These are phyloP conservation scores for Drosophila equinoxialis DNA, from an alignment of 1,140 invertebrate species.

Conservation along the genomic window DNA sequence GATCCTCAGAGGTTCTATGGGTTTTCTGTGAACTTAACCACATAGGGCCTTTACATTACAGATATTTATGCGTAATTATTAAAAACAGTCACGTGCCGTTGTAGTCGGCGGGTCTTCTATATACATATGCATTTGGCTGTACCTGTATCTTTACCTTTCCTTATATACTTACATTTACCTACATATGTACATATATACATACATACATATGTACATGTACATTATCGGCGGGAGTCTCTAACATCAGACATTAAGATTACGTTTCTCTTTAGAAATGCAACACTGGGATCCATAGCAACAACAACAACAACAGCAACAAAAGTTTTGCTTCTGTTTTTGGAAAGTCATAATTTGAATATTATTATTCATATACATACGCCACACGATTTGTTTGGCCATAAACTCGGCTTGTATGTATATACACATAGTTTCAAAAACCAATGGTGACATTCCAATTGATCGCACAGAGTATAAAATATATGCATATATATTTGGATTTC, in stretches of 20 bases:
- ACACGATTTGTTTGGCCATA: slow-evolving; percentile 63
- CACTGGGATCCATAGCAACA: slow-evolving; percentile 1
- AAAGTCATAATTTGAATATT: slow-evolving; percentile 70
- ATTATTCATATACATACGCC: slow-evolving; percentile 70
- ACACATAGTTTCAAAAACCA: background rate
- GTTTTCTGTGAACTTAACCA: slow-evolving; percentile 21
- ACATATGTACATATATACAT: slow-evolving; percentile 9
- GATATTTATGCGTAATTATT: slow-evolving; percentile 72
- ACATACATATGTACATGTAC: background rate
- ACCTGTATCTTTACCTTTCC: slow-evolving; percentile 14
- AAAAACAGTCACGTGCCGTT: slow-evolving; percentile 72
- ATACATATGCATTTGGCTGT: slow-evolving; percentile 22
- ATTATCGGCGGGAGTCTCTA: slow-evolving; percentile 9
- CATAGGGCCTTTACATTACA: slow-evolving; percentile 60
- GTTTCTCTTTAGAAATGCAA: slow-evolving; percentile 28
- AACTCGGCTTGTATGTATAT: slow-evolving; percentile 49
- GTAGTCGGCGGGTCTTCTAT: slow-evolving; percentile 32
- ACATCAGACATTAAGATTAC: slow-evolving; percentile 1
- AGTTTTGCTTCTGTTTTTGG: slow-evolving; percentile 26
- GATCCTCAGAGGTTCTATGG: slow-evolving; percentile 23
- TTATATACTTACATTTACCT: slow-evolving; percentile 30
- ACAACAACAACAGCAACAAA: background rate
- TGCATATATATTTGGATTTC: background rate
- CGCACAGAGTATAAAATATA: background rate
- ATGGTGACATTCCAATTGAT: background rate